Evolutionary conservation across 1,140 invertebrate genomes (phyloP).

Genomic region (Microplitis mediator): DNA sequence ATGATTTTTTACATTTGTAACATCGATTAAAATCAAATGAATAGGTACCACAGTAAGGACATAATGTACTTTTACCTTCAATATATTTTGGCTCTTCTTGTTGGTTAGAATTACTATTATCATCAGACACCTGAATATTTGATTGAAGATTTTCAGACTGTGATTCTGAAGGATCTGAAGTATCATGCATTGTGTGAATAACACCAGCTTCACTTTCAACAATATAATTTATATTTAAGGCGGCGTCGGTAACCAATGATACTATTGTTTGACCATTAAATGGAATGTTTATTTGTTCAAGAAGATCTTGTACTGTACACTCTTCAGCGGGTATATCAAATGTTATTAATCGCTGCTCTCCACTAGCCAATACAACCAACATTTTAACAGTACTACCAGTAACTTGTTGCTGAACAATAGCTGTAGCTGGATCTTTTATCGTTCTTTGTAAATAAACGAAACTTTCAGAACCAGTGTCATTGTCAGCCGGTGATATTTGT

Average conservation of each 20-base stretch:
- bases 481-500: background rate
- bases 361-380: slow-evolving; percentile 74
- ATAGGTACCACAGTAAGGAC: slow-evolving; percentile 73
- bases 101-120: slow-evolving; percentile 49
- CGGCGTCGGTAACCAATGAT: slow-evolving; percentile 72
- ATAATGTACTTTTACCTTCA: slow-evolving; percentile 73
- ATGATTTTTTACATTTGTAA: slow-evolving; percentile 66
- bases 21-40: slow-evolving; percentile 76
- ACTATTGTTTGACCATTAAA: slow-evolving; percentile 66
- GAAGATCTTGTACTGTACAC: slow-evolving; percentile 78
- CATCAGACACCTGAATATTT: slow-evolving; percentile 45
- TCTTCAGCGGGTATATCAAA: slow-evolving; percentile 79
- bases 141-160: background rate
- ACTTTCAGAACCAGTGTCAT: slow-evolving; percentile 32
- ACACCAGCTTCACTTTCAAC: slow-evolving; percentile 61
- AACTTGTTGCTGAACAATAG: slow-evolving; percentile 57
- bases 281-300: slow-evolving; percentile 69
- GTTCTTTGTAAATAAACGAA: slow-evolving; percentile 51
- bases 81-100: slow-evolving; percentile 65
- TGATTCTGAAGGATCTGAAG: slow-evolving; percentile 34
- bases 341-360: slow-evolving; percentile 78
- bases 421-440: slow-evolving; percentile 47
- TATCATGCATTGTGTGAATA: slow-evolving; percentile 30
- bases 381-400: slow-evolving; percentile 73
- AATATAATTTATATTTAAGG: slow-evolving; percentile 76